Conservation (phyloP, 2,113 vertebrate species). For the Limnothrissa miodon region DNA sequence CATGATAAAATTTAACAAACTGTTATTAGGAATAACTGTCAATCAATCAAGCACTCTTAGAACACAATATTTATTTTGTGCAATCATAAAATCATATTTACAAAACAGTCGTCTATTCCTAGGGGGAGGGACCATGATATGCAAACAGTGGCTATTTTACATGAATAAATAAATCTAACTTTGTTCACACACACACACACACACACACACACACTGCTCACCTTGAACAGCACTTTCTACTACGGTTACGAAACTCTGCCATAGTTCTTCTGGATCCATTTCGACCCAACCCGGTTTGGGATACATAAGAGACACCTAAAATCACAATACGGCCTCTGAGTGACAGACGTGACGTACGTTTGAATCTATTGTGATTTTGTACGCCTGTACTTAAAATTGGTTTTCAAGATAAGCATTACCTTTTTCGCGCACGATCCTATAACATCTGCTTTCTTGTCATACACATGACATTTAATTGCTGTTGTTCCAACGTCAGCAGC, state of each 20-base stretch:
- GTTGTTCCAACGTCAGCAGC: slow-evolving; percentile 90
- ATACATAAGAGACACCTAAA: slow-evolving; percentile 77
- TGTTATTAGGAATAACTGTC: too few relatives aligned
- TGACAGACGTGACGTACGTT: too few relatives aligned
- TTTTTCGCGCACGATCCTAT: slow-evolving; percentile 73
- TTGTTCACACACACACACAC: not conserved
- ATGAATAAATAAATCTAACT: too few relatives aligned
- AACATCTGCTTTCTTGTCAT: slow-evolving; percentile 76
- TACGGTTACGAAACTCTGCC: slow-evolving; percentile 80
- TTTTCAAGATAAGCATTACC: slow-evolving; percentile 64
- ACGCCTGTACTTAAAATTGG: not conserved
- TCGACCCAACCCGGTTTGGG: slow-evolving; percentile 85
- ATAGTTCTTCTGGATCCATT: slow-evolving; percentile 86
- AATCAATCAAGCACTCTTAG: too few relatives aligned
- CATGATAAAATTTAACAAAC: too few relatives aligned
- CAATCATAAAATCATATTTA: too few relatives aligned
- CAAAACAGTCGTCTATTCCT: too few relatives aligned
- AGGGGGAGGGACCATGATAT: too few relatives aligned
- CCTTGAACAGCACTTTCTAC: slow-evolving; percentile 87
- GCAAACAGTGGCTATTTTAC: too few relatives aligned
- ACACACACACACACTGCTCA: slow-evolving; percentile 58
- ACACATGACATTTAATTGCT: slow-evolving; percentile 83
- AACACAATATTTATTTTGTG: too few relatives aligned
- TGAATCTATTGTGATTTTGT: too few relatives aligned
- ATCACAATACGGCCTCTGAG: not conserved